Base-by-base conservation (phyloP, 1,140 invertebrate species). In the Hirudo medicinalis region DNA sequence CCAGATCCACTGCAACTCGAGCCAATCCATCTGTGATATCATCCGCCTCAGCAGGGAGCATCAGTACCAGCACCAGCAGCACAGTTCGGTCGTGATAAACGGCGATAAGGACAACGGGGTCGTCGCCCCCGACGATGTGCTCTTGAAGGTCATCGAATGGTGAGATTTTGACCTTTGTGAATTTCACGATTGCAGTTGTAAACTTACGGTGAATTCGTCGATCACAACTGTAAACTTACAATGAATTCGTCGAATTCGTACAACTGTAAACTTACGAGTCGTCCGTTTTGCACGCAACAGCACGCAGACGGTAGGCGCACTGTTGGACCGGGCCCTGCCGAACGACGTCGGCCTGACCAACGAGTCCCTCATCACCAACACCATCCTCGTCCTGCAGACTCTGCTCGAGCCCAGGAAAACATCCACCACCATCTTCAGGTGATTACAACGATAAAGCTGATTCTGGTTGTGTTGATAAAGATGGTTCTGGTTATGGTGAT, bases 1-100 rank as follows among this genome's bases (percentile, higher is more conserved):
- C 20, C 72, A 80, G 76, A 87, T 88, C 78, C 90, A 92, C 81
- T 85, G 85, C 76, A 91, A 91, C 84, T 88, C 89, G 79, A 85
- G 89, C 76, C 87, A 90, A 82, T 86, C 90, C 78, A 84, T 92
- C 75, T 89, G 87, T 85, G 90, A 92, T 85, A 88, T 91, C 78
- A 86, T 91, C 76, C 84, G 85, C 75, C 85, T 86, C 75, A 86
- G 87, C 54, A 82, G 89, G 76, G 87, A 90, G 72, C 79, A 81
- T 55, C 78, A 80, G 71, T 78, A 79, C 74, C 86, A 85, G 22
- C 57, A 63, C 19, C 57, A 63, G 20, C 57, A 32, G 29, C 57
- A 32, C 22, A 6, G 57, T 4, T 32, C 57, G 11, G 57, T 63
- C 1, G 43, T 49, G 43, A 17, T 17, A 11, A 63, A 63, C 57